Conservation (phyloP, 2,113 vertebrate genomes). For the Amazona vittata region DNA sequence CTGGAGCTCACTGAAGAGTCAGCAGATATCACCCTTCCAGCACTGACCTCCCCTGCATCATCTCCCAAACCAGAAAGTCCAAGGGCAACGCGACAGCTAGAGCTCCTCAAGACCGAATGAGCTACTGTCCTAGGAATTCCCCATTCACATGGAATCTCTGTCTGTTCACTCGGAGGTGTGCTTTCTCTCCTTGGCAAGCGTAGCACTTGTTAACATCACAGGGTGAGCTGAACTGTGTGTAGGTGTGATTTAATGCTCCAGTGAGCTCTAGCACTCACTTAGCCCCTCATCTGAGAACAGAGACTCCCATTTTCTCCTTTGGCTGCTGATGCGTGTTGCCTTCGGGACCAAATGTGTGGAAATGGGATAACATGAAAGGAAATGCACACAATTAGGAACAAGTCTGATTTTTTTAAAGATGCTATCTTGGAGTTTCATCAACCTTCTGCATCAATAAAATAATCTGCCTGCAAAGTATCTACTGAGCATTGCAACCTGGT, state of each 20-base stretch:
- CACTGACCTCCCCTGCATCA: neutral
- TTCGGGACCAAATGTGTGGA: neutral
- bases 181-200: neutral
- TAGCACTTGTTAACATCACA: neutral
- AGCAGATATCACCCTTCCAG: neutral
- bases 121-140: neutral
- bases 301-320: neutral
- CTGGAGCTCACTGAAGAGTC: neutral
- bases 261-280: slow-evolving; percentile 12
- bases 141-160: neutral
- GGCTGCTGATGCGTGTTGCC: neutral
- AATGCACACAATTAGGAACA: neutral
- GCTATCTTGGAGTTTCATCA: neutral
- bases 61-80: neutral
- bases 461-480: neutral
- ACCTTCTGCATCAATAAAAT: neutral
- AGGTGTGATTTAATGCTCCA: slow-evolving; percentile 37
- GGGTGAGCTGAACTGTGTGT: neutral
- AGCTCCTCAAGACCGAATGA: neutral
- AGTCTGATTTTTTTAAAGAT: neutral
- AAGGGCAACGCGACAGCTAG: neutral
- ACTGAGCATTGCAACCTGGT: neutral
- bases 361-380: neutral
- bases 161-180: neutral
- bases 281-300: neutral